Base-by-base conservation (phyloP, 1,140 invertebrate genomes). In the Drosophila mayri region DNA sequence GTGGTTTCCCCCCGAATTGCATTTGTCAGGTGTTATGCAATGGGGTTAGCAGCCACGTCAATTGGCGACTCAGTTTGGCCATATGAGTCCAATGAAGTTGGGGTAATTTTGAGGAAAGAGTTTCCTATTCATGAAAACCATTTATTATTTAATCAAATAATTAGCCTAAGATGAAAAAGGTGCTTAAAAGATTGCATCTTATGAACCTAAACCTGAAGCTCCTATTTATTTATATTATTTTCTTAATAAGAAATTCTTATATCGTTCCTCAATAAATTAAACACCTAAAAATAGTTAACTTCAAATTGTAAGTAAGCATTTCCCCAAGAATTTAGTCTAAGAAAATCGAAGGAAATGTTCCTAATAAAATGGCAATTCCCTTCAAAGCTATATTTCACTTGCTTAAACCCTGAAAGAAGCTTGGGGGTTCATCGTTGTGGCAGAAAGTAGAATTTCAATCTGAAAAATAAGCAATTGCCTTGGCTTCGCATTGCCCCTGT, bases 21-120 rank as follows among this genome's bases (percentile, higher is more conserved):
- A 54, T 79, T 57, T 72, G 61, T 52, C 55, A 61, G 70, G 55
- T 64, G 58, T 82, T 86, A 64, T 75, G 78, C 74, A 86, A 86
- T 60, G n/a, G 50, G 44, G 50, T 16, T 47, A 38, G 40, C 18
- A 37, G 58, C 41, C 30, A 35, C 22, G 66, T 71, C 68, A 72
- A 71, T 40, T 46, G 50, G 65, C 63, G 18, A 58, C 47, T 46
- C 55, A 43, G 37, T 22, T 40, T 28, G 20, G 59, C 8, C 61
- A 67, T 38, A 46, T 57, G 43, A 73, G 38, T 54, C 55, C 32
- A 35, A 38, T 55, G 54, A 54, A 43, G 38, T 10, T 35, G 37
- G n/a, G 30, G 35, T 38, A 30, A 67, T 32, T 55, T 46, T 10
- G 12, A 9, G 16, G 32, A 54, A 14, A 30, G 4, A 14, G 8